These are phyloP conservation scores for Clytia hemisphaerica DNA, from an alignment of 30 jellyfish, hydroid and myxozoan species.

Conservation along the genomic window DNA sequence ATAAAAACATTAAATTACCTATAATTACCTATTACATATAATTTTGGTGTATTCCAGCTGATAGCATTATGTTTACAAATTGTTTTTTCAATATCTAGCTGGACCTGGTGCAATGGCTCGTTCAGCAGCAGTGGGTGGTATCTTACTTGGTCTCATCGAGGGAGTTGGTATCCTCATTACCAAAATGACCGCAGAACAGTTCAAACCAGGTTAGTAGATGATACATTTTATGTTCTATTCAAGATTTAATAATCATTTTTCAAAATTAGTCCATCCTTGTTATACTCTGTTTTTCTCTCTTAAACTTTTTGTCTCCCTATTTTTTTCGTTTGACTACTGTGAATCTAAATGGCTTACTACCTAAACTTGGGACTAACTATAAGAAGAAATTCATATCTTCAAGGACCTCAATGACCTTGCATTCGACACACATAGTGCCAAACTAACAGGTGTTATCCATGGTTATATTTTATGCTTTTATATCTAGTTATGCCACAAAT, in stretches of 20 bases:
- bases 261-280: too few species aligned
- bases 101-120: constrained; percentile 99
- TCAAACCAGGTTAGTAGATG: constrained; percentile 79
- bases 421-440: neutral
- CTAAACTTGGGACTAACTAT: too few species aligned
- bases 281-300: too few species aligned
- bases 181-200: constrained; percentile 98
- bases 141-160: constrained; percentile 83
- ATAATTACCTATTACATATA: neutral
- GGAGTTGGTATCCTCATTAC: constrained; percentile 99
- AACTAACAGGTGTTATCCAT: neutral
- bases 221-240: too few species aligned
- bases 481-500: constrained; percentile 93
- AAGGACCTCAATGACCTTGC: too few species aligned
- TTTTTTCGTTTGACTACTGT: too few species aligned
- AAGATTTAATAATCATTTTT: too few species aligned
- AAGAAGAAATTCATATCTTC: too few species aligned
- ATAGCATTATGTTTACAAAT: too few species aligned
- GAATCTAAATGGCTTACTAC: too few species aligned
- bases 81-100: constrained; percentile 47
- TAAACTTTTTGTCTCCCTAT: too few species aligned
- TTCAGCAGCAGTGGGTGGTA: constrained; percentile 99
- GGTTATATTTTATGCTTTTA: neutral
- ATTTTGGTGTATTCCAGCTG: neutral
- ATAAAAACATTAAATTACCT: too few species aligned